Conservation (phyloP, 2,113 vertebrate species). For the Illadopsis cleaveri region DNA sequence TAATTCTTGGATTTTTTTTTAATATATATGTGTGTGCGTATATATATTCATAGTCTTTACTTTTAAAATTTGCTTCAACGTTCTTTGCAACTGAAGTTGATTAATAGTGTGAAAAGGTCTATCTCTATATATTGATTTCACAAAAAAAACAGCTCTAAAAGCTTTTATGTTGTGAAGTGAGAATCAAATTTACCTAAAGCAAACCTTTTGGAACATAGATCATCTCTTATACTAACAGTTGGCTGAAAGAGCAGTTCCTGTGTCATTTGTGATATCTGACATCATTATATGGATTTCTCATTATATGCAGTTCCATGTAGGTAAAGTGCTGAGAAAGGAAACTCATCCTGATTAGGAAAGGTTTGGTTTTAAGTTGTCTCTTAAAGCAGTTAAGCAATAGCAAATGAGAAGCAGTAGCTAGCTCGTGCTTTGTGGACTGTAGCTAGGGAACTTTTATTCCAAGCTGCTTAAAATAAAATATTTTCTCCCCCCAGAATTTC, state of each 20-base stretch:
- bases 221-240: not conserved
- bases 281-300: not conserved
- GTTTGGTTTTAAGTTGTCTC: not conserved
- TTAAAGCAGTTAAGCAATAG: not conserved
- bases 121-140: not conserved
- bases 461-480: not conserved
- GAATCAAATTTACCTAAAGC: not conserved
- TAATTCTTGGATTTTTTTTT: not conserved
- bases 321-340: not conserved
- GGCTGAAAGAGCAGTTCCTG: not conserved
- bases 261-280: not conserved
- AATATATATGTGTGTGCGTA: not conserved
- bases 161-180: not conserved
- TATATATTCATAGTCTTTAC: not conserved
- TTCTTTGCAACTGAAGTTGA: not conserved
- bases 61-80: not conserved
- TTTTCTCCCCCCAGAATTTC: not conserved
- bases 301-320: not conserved
- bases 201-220: not conserved
- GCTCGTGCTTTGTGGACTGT: not conserved
- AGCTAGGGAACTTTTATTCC: not conserved
- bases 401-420: not conserved
- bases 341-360: not conserved
- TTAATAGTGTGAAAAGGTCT: not conserved
- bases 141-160: not conserved